A percentile compares a stretch with the other conserved stretches of the same genome.
Conservation (phyloP, 1,140 invertebrate species). For the Rhagoletis zephyria region DNA sequence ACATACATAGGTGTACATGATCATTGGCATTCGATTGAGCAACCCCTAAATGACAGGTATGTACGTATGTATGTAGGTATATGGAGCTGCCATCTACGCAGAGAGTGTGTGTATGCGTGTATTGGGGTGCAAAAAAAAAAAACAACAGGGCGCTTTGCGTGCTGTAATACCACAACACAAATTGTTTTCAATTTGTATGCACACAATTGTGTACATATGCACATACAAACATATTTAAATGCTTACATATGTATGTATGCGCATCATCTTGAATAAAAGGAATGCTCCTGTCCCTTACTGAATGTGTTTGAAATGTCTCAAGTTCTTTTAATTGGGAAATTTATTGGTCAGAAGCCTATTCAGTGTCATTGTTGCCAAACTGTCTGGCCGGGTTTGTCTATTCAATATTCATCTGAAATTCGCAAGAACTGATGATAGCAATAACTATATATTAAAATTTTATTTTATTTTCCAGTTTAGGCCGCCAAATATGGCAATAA, state of each 20-base stretch:
- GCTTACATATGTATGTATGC: no score
- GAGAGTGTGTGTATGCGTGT: neutral
- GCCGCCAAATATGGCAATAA: no score
- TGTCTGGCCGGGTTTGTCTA: conserved; percentile 24
- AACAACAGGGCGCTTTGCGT: conserved; percentile 1
- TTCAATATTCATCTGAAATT: neutral
- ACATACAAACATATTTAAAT: no score
- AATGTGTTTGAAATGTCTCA: conserved; percentile 49
- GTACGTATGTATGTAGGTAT: neutral
- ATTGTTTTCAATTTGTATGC: neutral
- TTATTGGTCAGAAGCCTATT: conserved; percentile 54
- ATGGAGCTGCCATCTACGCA: no score
- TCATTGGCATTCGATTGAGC: neutral
- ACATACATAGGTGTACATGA: neutral
- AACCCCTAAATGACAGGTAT: neutral
- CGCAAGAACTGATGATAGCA: neutral
- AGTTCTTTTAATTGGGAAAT: conserved; percentile 58
- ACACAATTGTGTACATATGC: neutral
- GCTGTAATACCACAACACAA: conserved; percentile 31
- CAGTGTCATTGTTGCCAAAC: conserved; percentile 27
- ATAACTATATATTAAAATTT: no score
- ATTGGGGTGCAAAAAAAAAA: neutral
- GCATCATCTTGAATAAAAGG: neutral
- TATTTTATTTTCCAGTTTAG: no score
- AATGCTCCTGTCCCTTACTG: neutral